Evolutionary conservation across 2,888 invertebrate genomes (phyloP), one percentile per base, ranked within the genome.

Genomic region (Diaprepes abbreviatus): DNA sequence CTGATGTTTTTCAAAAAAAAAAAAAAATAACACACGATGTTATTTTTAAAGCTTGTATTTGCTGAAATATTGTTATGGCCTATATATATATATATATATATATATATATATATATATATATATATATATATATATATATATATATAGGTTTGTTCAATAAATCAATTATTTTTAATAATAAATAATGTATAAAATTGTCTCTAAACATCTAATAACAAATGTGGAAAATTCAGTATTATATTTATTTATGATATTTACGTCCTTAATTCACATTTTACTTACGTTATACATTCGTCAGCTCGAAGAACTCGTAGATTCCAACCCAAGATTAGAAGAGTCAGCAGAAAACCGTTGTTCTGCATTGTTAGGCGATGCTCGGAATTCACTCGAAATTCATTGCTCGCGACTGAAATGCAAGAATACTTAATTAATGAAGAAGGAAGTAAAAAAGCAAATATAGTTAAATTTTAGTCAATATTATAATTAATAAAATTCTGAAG

Each of bases 221-320:
- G n/a, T n/a, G n/a, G n/a, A n/a, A n/a, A n/a, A n/a, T n/a, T n/a
- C n/a, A n/a, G n/a, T n/a, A n/a, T n/a, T n/a, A n/a, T n/a, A n/a
- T n/a, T n/a, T n/a, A n/a, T n/a, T n/a, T n/a, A n/a, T n/a, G n/a
- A n/a, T n/a, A n/a, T n/a, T n/a, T n/a, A n/a, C n/a, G 12, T 36
- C 12, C n/a, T 17, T 17, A 50, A 62, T 50, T 50, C 7, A 24
- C 38, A 52, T 31, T 14, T 62, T 50, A 68, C 68, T 68, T 68
- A 68, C 68, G 68, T 68, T 48, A 63, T 68, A 24, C 68, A 68
- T 58, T 68, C 68, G 57, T 68, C 68, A 58, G 68, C 68, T 12
- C 57, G 28, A 36, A 68, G 21, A 38, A 43, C 57, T 43, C 9
- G 14, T 12, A 38, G 36, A 17, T 31, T 36, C 45, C 67, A 64